phyloP scores from a whole-genome alignment of 2,888 invertebrate species.

The Dioctria rufipes region DNA sequence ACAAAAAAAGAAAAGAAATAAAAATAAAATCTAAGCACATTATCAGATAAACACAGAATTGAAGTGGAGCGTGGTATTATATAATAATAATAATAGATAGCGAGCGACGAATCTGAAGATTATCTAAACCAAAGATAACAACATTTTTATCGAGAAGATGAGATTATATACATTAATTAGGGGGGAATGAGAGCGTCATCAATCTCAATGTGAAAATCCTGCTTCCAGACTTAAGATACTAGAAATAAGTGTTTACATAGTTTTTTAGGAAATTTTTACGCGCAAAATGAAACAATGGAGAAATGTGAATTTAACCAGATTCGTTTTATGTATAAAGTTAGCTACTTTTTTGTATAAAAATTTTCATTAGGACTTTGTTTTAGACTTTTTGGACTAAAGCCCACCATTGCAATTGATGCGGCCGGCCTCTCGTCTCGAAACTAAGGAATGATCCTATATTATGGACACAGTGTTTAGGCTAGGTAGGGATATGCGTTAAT shows the following conservation, averaged over 20 bases:
- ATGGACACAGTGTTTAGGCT: too few species aligned
- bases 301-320: slow-evolving; percentile 44
- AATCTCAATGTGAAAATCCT: slow-evolving; percentile 58
- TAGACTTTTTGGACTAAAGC: too few species aligned
- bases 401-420: too few species aligned
- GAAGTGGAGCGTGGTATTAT: neutral
- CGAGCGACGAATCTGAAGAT: neutral
- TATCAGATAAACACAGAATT: slow-evolving; percentile 28
- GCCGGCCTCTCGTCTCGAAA: too few species aligned
- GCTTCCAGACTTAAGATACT: slow-evolving; percentile 64
- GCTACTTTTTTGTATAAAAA: slow-evolving; percentile 37
- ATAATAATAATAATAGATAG: neutral
- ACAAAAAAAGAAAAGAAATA: slow-evolving; percentile 43
- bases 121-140: neutral
- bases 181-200: slow-evolving; percentile 49
- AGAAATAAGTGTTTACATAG: slow-evolving; percentile 63
- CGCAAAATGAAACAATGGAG: slow-evolving; percentile 44
- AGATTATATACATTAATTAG: neutral
- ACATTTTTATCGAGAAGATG: slow-evolving; percentile 7
- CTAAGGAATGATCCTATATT: too few species aligned
- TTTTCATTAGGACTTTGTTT: slow-evolving; percentile 36
- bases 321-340: slow-evolving; percentile 45
- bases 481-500: too few species aligned
- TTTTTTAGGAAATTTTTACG: slow-evolving; percentile 54
- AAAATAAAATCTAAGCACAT: slow-evolving; percentile 29